Evolutionary conservation across 2,113 vertebrate species (phyloP).

Genomic region (Triplophysa siluroides): DNA sequence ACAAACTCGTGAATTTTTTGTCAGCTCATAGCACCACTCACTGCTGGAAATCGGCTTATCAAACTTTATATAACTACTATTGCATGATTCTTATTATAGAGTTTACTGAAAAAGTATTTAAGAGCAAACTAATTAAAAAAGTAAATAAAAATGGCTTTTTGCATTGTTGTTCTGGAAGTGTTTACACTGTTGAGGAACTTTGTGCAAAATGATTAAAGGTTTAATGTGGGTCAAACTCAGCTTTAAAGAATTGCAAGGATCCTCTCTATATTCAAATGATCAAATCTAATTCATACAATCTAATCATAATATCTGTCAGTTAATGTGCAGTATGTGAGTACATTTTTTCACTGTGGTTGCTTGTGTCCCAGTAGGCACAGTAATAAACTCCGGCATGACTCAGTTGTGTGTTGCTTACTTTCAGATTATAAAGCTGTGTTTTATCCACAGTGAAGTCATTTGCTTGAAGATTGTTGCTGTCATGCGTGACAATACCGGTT

Average conservation of each 20-base stretch:
- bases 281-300: not conserved
- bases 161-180: not conserved
- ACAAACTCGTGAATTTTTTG: not conserved
- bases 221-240: not conserved
- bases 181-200: not conserved
- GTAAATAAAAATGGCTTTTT: not conserved
- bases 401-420: not conserved
- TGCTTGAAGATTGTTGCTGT: conserved; percentile 15
- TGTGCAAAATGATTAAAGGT: not conserved
- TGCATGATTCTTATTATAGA: no score
- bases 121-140: not conserved
- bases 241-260: not conserved
- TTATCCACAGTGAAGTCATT: conserved; percentile 34
- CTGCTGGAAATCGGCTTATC: not conserved
- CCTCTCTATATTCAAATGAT: not conserved
- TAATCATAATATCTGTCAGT: not conserved
- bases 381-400: conserved; percentile 26
- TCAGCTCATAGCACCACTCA: conserved; percentile 10
- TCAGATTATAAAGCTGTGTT: not conserved
- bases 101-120: not conserved
- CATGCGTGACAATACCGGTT: accelerated
- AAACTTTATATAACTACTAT: not conserved
- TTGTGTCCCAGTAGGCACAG: conserved; percentile 42
- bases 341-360: conserved; percentile 38
- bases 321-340: conserved; percentile 16